Evolutionary conservation across 2,888 invertebrate species (phyloP).

Genomic region (Drosophila prolongata): DNA sequence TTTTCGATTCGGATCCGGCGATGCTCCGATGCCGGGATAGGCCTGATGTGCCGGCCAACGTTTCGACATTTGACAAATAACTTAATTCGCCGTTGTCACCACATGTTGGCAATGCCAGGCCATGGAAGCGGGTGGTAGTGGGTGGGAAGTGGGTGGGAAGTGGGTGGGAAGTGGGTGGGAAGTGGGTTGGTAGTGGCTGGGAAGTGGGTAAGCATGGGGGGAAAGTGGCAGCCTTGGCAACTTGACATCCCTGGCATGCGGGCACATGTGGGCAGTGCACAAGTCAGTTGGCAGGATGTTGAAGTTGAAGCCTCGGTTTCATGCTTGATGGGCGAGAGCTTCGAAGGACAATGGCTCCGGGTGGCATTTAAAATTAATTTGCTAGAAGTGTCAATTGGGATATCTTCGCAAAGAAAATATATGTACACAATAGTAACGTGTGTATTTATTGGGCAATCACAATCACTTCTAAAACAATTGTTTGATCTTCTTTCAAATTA

Average conservation of each 20-base stretch:
- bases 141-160: slow-evolving; percentile 1
- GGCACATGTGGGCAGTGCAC: slow-evolving; percentile 17
- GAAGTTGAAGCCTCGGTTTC: slow-evolving; percentile 33
- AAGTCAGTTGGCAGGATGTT: slow-evolving; percentile 44
- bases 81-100: slow-evolving; percentile 75
- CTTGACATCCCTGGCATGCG: slow-evolving; percentile 39
- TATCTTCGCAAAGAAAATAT: neutral
- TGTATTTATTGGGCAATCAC: no score
- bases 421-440: no score
- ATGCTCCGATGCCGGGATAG: slow-evolving; percentile 12
- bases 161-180: slow-evolving; percentile 11
- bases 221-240: slow-evolving; percentile 21
- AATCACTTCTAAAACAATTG: no score
- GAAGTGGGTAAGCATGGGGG: neutral
- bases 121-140: slow-evolving; percentile 5
- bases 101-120: slow-evolving; percentile 58
- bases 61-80: slow-evolving; percentile 76
- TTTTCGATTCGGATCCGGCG: slow-evolving; percentile 9
- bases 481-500: no score
- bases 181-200: neutral
- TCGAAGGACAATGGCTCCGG: slow-evolving; percentile 1
- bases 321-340: slow-evolving; percentile 21
- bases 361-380: slow-evolving; percentile 31
- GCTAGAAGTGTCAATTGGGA: neutral
- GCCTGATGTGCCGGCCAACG: slow-evolving; percentile 41